Base-by-base conservation (phyloP, 2,113 vertebrate species). In the Aramus guarauna region DNA sequence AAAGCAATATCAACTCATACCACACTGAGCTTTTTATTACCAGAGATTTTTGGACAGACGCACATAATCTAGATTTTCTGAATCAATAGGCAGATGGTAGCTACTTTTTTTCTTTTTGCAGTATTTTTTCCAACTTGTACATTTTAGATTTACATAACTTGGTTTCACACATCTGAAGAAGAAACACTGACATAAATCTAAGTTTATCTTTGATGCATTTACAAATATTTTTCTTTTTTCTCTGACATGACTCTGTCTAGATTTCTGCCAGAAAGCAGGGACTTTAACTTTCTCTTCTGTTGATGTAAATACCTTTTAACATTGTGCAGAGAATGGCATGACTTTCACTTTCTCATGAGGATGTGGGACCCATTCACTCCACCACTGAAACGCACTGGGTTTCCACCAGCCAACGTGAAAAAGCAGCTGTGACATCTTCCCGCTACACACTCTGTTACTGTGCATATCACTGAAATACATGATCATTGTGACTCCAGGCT, bases 21-120 rank as follows among this genome's bases (percentile, higher is more conserved):
- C 88, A 95, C 92, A 96, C 88, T 95, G 86, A 97, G 94, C 90
- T 92, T 69, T 97, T 98, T 97, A 97, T 97, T 97, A 97, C 66
- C 84, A 89, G 75, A 96, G 88, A 96, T 72, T 94, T 45, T 88
- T 85, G 86, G 90, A 95, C 90, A 76, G 92, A 69, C 96, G 85
- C 93, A 94, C 67, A 80, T 77, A 90, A 77, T 77, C 91, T 95
- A 94, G 91, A 87, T 91, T 86, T 88, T 92, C 93, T 95, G 77
- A 97, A 95, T 95, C 87, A 94, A 93, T 90, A 97, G 92, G 97
- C 95, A 97, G 95, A 94, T 97, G 94, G 95, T 85, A 88, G 84
- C 29, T 71, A 62, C 39, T 64, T 58, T 92, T 92, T 96, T 91
- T 15, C 39, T 45, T 19, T 56, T 68, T 9, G 7, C 29, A 23